Conservation (phyloP, 2,113 vertebrate species). For the Phyllostomus hastatus region DNA sequence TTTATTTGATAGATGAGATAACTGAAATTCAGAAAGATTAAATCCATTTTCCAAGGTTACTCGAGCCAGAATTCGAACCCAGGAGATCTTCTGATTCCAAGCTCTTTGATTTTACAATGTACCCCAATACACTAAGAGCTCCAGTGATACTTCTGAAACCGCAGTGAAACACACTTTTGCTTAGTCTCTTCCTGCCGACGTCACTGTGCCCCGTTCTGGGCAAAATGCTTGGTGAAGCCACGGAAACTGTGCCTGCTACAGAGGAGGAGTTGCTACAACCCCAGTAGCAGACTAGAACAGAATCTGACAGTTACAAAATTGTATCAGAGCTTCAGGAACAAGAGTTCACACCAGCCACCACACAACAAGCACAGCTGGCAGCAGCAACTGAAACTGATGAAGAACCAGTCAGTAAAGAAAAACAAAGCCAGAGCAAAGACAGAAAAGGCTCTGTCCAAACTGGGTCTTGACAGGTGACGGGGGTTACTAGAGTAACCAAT, state of each 20-base stretch:
- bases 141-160: not conserved
- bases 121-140: not conserved
- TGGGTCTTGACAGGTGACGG: not conserved
- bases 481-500: not conserved
- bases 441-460: not conserved
- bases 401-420: not conserved
- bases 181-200: constrained; percentile 83
- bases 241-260: constrained; percentile 76
- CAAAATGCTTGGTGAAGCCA: constrained; percentile 90
- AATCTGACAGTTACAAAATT: not conserved
- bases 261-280: constrained; percentile 93
- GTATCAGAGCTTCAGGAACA: not conserved
- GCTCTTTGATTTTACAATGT: not conserved
- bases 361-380: not conserved
- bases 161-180: not conserved
- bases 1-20: not conserved
- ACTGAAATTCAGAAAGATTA: not conserved
- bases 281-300: constrained; percentile 76
- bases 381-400: not conserved
- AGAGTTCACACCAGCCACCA: not conserved
- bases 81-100: not conserved
- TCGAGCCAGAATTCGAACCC: not conserved
- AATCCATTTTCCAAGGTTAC: not conserved
- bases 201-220: constrained; percentile 69
- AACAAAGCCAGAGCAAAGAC: not conserved